Evolutionary conservation across 2,888 invertebrate species (phyloP).

Genomic region (Mystacides longicornis): DNA sequence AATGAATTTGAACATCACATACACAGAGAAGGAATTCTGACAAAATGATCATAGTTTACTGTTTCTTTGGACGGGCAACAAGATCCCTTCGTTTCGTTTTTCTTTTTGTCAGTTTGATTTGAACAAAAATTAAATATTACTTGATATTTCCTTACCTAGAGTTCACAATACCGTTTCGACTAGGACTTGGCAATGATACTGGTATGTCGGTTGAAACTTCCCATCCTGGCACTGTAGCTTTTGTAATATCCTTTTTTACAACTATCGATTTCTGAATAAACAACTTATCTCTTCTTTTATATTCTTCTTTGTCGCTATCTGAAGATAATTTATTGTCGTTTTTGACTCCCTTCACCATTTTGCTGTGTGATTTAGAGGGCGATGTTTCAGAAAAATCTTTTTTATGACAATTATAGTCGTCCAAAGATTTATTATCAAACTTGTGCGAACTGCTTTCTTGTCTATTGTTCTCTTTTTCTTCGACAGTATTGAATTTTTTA

Average conservation of each 20-base stretch:
- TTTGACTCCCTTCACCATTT: neutral
- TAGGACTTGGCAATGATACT: conserved; percentile 42
- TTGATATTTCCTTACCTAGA: conserved; percentile 34
- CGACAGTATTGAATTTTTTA: too few relatives aligned
- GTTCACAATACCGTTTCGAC: conserved; percentile 44
- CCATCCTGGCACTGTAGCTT: conserved; percentile 42
- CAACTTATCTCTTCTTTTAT: conserved; percentile 27
- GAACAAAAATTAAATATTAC: neutral
- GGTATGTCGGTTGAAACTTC: conserved; percentile 41
- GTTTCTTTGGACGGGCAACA: too few relatives aligned
- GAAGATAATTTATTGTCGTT: conserved; percentile 50
- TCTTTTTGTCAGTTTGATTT: too few relatives aligned
- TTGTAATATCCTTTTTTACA: conserved; percentile 31
- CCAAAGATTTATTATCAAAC: neutral
- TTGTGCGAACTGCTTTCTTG: neutral
- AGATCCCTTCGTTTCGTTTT: too few relatives aligned
- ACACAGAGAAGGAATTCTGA: too few relatives aligned
- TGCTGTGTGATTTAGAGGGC: neutral
- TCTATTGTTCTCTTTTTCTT: neutral
- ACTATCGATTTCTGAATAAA: neutral
- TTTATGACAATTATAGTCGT: neutral
- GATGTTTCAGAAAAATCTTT: neutral
- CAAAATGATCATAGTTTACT: too few relatives aligned
- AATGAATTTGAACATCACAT: too few relatives aligned
- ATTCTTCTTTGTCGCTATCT: conserved; percentile 25